Evolutionary conservation across 2,797 vertebrate genomes (phyloP).

Genomic region (Streptopelia turtur): DNA sequence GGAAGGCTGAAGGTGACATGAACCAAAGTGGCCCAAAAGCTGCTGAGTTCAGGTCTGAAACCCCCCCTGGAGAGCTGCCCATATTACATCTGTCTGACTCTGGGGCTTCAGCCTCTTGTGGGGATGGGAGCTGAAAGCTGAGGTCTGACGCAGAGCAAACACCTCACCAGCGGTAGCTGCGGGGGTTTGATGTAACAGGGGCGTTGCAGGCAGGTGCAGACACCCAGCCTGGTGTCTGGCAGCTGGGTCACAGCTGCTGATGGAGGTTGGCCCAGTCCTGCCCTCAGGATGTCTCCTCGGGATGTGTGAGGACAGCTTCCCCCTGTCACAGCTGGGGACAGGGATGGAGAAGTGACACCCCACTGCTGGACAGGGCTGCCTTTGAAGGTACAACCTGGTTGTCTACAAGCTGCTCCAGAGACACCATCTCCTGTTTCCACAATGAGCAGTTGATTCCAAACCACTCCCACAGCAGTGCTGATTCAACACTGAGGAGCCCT

Average conservation of each 20-base stretch:
- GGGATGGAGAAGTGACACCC: neutral
- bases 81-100: neutral
- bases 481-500: neutral
- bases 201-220: neutral
- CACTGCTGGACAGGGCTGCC: neutral
- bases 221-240: neutral
- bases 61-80: neutral
- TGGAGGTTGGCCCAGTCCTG: neutral
- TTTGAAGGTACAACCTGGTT: neutral
- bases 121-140: neutral
- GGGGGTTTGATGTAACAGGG: neutral
- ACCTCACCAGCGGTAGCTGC: rapidly evolving
- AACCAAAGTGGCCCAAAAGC: neutral
- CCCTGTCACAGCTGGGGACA: rapidly evolving
- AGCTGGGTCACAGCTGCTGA: neutral
- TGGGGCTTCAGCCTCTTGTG: neutral
- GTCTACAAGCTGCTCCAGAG: neutral
- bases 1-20: neutral
- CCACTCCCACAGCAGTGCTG: rapidly evolving
- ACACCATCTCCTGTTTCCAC: neutral
- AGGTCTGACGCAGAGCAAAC: neutral
- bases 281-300: neutral
- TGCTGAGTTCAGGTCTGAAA: neutral
- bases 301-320: neutral
- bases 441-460: neutral